Evolutionary conservation across 1,140 invertebrate genomes (phyloP).

Genomic region (Artemia franciscana): DNA sequence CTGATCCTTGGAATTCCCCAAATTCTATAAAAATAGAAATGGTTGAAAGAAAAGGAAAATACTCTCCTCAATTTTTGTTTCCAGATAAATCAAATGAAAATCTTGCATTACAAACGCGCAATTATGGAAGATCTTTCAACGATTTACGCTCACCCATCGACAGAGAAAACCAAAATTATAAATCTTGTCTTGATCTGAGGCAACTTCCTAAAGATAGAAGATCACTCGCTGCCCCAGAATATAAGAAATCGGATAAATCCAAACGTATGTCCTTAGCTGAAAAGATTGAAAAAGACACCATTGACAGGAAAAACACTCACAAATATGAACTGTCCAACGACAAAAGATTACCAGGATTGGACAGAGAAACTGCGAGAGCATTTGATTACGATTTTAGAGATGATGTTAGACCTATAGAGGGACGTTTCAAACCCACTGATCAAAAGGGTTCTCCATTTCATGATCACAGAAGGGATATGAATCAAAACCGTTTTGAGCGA

Average conservation of each 20-base stretch:
- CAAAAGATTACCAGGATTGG: background rate
- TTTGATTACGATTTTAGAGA: background rate
- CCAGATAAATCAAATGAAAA: background rate
- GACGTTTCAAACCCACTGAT: background rate
- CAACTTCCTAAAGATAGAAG: background rate
- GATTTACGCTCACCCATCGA: background rate
- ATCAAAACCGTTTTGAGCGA: background rate
- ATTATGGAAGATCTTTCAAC: background rate
- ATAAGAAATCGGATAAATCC: background rate
- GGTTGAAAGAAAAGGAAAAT: background rate
- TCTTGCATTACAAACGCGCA: background rate
- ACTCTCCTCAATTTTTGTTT: background rate
- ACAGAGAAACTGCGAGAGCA: background rate
- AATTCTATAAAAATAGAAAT: background rate
- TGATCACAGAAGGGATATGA: background rate
- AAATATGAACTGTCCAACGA: background rate
- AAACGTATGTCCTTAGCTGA: background rate
- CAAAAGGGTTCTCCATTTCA: background rate
- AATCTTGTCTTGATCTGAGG: background rate
- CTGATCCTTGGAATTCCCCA: background rate
- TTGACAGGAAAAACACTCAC: background rate
- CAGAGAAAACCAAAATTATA: background rate
- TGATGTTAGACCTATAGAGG: background rate
- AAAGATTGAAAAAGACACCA: background rate
- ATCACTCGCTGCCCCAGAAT: background rate